These are phyloP conservation scores for Acromyrmex echinatior DNA, from an alignment of 1,140 invertebrate species.

Conservation along the genomic window DNA sequence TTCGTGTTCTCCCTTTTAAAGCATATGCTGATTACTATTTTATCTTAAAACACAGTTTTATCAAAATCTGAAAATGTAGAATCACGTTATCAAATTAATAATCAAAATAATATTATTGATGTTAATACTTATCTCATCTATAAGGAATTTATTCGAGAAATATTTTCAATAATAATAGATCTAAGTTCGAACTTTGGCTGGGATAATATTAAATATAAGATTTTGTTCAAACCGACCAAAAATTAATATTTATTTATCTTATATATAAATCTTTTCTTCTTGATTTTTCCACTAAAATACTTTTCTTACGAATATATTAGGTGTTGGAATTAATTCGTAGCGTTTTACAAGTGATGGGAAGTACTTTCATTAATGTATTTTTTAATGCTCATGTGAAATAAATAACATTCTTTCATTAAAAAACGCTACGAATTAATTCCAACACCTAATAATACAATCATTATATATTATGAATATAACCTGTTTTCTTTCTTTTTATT, in stretches of 20 bases:
- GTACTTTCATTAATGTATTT: too few relatives aligned
- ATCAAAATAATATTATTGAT: background rate
- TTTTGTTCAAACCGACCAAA: background rate
- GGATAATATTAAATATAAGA: background rate
- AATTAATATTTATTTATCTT: constrained; percentile 11
- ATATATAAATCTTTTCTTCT: background rate
- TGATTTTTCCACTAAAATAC: background rate
- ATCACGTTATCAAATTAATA: background rate
- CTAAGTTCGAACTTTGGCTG: background rate
- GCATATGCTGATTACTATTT: background rate
- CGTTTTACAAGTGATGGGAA: too few relatives aligned
- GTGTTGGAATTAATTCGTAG: too few relatives aligned
- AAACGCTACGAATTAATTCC: too few relatives aligned
- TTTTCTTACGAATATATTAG: background rate
- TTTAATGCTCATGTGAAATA: too few relatives aligned
- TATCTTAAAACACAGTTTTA: background rate
- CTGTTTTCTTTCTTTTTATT: background rate
- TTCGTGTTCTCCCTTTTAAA: background rate
- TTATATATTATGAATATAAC: background rate
- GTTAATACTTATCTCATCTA: background rate
- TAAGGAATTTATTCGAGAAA: background rate
- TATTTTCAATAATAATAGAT: background rate
- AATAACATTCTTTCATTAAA: too few relatives aligned
- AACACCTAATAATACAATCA: too few relatives aligned
- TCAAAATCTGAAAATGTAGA: background rate